A percentile compares a stretch with the other conserved stretches of the same genome.
phyloP scores from a whole-genome alignment of 2,888 invertebrate species.

The Notocelia uddmanniana region DNA sequence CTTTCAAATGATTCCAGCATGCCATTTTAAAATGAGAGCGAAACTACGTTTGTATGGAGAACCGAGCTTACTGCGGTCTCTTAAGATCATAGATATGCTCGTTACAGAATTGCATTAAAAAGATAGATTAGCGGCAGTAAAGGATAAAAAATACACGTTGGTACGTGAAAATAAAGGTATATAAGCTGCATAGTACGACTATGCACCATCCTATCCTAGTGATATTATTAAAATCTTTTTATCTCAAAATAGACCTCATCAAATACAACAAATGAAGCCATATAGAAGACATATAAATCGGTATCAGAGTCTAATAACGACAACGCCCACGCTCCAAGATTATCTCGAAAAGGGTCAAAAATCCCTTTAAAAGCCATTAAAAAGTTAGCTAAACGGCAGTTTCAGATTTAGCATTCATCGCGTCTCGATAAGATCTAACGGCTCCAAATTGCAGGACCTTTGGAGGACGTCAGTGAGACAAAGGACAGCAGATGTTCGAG shows the following conservation, averaged over 20 bases:
- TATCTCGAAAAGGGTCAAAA: conserved; percentile 21
- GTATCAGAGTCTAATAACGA: conserved; percentile 12
- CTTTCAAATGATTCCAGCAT: too few species aligned
- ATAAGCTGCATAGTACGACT: too few species aligned
- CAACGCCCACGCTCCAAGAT: conserved; percentile 1
- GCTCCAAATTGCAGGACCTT: conserved; percentile 29
- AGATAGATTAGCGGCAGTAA: too few species aligned
- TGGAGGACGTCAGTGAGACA: conserved; percentile 35
- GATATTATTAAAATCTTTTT: background rate
- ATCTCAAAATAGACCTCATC: background rate
- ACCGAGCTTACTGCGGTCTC: too few species aligned
- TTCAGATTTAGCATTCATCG: conserved; percentile 35
- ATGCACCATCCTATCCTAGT: too few species aligned
- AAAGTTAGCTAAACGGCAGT: conserved; percentile 36
- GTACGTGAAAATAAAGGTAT: too few species aligned
- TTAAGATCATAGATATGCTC: too few species aligned
- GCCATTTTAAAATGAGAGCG: too few species aligned
- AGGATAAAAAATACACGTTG: too few species aligned
- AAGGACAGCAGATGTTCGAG: conserved; percentile 26
- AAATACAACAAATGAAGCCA: conserved; percentile 1
- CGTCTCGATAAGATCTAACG: conserved; percentile 40
- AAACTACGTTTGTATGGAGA: too few species aligned
- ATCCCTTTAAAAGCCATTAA: conserved; percentile 34
- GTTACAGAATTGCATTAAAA: too few species aligned
- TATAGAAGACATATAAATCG: conserved; percentile 11